A percentile compares a stretch with the other conserved stretches of the same genome.
Conservation (phyloP, 2,113 vertebrate species). For the Guaruba guarouba region DNA sequence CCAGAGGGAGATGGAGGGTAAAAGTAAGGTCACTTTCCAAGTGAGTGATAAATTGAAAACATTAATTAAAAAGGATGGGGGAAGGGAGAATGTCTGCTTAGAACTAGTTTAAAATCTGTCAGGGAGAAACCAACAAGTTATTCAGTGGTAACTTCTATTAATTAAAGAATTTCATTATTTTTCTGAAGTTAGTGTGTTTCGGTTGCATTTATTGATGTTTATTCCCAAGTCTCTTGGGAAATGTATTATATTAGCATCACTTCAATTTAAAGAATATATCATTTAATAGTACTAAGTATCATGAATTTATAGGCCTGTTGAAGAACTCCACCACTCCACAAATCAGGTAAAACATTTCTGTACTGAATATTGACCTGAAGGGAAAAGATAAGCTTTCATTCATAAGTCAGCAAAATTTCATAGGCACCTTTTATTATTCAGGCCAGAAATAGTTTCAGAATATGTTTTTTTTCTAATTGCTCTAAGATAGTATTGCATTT, state of each 20-base stretch:
- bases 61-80: not conserved
- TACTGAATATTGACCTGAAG: not conserved
- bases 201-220: not conserved
- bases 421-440: not conserved
- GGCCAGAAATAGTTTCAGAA: not conserved
- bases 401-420: not conserved
- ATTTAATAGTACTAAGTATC: not conserved
- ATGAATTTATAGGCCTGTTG: not conserved
- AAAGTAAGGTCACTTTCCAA: slow-evolving; percentile 26
- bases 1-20: slow-evolving; percentile 56
- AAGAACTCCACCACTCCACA: not conserved
- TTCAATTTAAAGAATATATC: not conserved
- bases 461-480: not conserved
- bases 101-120: not conserved
- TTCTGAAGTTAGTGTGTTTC: not conserved
- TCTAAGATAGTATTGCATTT: not conserved
- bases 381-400: not conserved
- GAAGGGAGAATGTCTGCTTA: not conserved
- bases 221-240: not conserved
- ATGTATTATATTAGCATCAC: not conserved
- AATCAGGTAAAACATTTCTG: not conserved
- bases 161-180: not conserved
- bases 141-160: not conserved
- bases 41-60: not conserved
- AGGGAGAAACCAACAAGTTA: not conserved